Conservation (phyloP, 1,140 invertebrate genomes). For the Bursaphelenchus mucronatus region DNA sequence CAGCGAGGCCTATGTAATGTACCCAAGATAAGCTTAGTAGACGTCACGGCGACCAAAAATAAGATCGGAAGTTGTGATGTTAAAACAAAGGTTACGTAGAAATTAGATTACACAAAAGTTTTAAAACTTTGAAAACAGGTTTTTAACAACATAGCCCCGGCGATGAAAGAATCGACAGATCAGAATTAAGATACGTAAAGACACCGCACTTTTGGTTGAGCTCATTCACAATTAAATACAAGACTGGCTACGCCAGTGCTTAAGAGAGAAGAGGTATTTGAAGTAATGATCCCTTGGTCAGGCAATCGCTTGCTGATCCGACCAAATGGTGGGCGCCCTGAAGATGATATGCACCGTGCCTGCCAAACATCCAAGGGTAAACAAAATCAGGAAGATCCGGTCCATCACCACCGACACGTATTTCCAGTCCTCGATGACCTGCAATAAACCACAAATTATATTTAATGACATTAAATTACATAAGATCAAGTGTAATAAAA, state of each 20-base stretch:
- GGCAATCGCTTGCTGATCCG: no score
- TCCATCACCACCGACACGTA: conserved; percentile 99
- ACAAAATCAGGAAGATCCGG: conserved; percentile 74
- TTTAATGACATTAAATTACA: conserved; percentile 5
- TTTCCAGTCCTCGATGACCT: conserved; percentile 85
- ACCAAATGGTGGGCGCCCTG: conserved; percentile 63
- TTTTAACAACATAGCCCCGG: no score
- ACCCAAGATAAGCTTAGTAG: no score
- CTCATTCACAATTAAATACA: conserved; percentile 1
- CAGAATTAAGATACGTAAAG: background rate
- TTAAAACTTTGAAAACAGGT: no score
- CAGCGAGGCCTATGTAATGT: no score
- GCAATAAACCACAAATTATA: background rate
- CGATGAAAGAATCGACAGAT: background rate
- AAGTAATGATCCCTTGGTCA: no score
- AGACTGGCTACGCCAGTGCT: background rate
- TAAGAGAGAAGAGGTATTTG: no score
- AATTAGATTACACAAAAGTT: no score
- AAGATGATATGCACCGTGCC: conserved; percentile 57
- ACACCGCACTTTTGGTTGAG: conserved; percentile 1
- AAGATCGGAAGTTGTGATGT: no score
- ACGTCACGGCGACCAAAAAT: no score
- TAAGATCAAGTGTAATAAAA: conserved; percentile 3
- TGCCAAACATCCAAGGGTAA: conserved; percentile 52
- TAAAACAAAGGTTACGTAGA: no score